Evolutionary conservation across 1,140 invertebrate species (phyloP).

Genomic region (Drosophila tristis): DNA sequence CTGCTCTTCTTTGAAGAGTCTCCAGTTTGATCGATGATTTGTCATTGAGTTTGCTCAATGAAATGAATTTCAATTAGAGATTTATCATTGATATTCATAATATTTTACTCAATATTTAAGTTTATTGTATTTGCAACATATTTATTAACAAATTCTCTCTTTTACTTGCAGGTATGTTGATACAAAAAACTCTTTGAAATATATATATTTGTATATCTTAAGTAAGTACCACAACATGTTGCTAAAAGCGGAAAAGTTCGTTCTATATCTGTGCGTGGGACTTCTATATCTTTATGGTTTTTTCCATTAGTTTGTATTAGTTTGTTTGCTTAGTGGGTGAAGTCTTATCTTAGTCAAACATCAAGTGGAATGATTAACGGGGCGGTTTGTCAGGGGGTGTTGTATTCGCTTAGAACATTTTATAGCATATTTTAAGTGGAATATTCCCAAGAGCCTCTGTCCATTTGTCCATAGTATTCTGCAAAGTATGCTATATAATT

Average conservation of each 20-base stretch:
- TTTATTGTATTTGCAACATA: slow-evolving; percentile 4
- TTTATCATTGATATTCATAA: slow-evolving; percentile 4
- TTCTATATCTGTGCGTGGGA: slow-evolving; percentile 5
- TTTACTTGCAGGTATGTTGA: slow-evolving; percentile 62
- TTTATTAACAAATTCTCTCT: slow-evolving; percentile 23
- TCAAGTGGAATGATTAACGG: slow-evolving; percentile 8
- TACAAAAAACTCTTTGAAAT: not conserved
- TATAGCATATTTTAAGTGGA: slow-evolving; percentile 17
- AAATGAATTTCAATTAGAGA: slow-evolving; percentile 24
- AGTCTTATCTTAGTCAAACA: not conserved
- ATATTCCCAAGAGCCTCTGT: no score
- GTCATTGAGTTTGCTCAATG: slow-evolving; percentile 37
- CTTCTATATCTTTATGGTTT: not conserved
- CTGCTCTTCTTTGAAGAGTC: slow-evolving; percentile 8
- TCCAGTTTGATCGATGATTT: slow-evolving; percentile 13
- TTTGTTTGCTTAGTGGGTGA: not conserved
- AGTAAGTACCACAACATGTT: slow-evolving; percentile 19
- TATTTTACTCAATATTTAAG: slow-evolving; percentile 6
- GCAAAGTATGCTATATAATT: slow-evolving; percentile 35
- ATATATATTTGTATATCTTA: not conserved
- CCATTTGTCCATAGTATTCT: not conserved
- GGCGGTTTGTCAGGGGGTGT: not conserved
- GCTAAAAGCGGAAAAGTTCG: not conserved
- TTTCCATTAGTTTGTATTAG: slow-evolving; percentile 5
- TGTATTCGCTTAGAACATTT: not conserved